Conservation (phyloP, 53 echinoderm and acorn worm species). For the Temnopleurus reevesii region DNA sequence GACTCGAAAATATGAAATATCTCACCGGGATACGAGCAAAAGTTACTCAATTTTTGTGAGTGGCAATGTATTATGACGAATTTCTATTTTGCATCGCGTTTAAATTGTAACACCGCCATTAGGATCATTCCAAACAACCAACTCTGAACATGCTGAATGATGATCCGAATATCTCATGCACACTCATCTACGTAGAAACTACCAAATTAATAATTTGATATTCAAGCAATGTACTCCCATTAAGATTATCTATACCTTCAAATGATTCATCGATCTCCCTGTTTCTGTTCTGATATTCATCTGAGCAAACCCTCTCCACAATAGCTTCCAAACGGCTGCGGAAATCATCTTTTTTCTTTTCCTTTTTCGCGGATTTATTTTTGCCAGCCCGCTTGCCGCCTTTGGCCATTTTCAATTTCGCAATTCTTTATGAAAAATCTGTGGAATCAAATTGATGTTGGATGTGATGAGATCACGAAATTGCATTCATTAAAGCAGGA, state of each 20-base stretch:
- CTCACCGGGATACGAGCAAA: no score
- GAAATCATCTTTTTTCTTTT: slow-evolving; percentile 3
- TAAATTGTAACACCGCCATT: no score
- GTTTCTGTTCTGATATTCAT: background rate
- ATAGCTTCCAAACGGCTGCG: background rate
- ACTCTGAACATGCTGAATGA: no score
- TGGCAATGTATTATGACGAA: no score
- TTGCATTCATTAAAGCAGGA: background rate
- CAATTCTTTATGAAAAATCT: no score
- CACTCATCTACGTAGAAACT: no score
- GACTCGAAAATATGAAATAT: background rate
- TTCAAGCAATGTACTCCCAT: background rate
- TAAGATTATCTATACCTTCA: background rate
- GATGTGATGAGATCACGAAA: no score
- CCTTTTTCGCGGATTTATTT: background rate
- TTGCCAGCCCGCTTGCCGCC: background rate
- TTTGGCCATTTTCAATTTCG: background rate
- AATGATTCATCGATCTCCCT: background rate
- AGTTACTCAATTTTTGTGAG: no score
- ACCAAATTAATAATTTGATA: background rate
- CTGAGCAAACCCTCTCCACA: background rate
- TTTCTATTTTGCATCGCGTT: no score
- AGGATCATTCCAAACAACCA: no score
- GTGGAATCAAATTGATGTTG: no score
- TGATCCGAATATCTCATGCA: no score